These are phyloP conservation scores for Tragelaphus imberbis DNA, from an alignment of 2,113 vertebrate species.

Conservation along the genomic window DNA sequence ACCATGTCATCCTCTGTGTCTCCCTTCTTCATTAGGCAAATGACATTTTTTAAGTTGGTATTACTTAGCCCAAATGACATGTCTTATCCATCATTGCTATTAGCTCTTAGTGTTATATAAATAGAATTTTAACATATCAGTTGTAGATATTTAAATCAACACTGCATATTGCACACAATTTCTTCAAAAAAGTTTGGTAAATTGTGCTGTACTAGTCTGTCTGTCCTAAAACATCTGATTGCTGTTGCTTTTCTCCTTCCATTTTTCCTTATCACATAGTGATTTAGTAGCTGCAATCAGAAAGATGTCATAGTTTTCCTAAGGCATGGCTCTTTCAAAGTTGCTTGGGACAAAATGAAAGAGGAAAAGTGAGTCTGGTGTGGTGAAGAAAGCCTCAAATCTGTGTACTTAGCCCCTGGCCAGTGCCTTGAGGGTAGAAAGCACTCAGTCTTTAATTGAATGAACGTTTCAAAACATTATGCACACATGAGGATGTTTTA, in stretches of 20 bases:
- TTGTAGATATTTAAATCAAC: neutral
- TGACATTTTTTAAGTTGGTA: neutral
- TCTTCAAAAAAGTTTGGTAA: neutral
- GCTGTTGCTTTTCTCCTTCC: neutral
- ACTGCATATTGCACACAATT: neutral
- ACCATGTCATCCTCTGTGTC: neutral
- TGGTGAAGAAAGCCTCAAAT: neutral
- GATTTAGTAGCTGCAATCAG: neutral
- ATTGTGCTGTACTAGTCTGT: neutral
- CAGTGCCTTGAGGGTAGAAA: neutral
- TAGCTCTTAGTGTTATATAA: neutral
- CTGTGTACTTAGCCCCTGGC: neutral
- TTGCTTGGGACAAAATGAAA: neutral
- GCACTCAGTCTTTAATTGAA: neutral
- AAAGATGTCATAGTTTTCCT: constrained; percentile 22
- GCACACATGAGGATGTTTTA: neutral
- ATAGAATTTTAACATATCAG: neutral
- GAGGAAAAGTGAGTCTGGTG: neutral
- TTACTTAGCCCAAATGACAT: neutral
- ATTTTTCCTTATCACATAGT: constrained; percentile 21
- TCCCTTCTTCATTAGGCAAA: neutral
- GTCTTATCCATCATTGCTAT: neutral
- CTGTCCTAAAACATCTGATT: neutral
- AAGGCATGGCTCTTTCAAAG: neutral
- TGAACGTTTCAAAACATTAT: neutral